phyloP scores from a whole-genome alignment of 2,888 invertebrate genomes.

The Corbicula japonica region DNA sequence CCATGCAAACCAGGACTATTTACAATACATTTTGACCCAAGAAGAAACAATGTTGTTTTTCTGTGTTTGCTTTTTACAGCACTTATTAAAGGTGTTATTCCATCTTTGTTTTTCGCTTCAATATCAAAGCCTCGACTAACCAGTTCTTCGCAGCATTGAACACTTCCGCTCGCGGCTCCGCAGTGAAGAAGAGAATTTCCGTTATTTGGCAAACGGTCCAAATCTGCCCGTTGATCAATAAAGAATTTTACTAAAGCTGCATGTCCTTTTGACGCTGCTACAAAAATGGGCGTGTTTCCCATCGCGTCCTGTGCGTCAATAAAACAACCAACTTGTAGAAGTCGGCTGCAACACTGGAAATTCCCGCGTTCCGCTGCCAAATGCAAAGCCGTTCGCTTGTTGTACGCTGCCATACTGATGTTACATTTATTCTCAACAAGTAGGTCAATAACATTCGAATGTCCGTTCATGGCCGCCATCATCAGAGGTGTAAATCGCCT shows the following conservation, averaged over 20 bases:
- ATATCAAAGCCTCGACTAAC: conserved; percentile 73
- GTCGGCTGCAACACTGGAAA: conserved; percentile 72
- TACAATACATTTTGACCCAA: conserved; percentile 78
- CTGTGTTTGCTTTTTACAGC: conserved; percentile 79
- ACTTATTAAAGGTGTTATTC: conserved; percentile 80
- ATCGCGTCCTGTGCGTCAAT: conserved; percentile 81
- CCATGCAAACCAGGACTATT: conserved; percentile 77
- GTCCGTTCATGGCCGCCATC: conserved; percentile 84
- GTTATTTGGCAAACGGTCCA: conserved; percentile 74
- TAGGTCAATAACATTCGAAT: conserved; percentile 75
- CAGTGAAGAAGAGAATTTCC: conserved; percentile 80
- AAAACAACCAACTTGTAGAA: conserved; percentile 76
- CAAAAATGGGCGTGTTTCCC: conserved; percentile 82
- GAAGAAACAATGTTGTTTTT: conserved; percentile 72
- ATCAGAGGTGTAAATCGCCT: conserved; percentile 84
- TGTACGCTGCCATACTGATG: conserved; percentile 81
- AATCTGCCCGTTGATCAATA: conserved; percentile 77
- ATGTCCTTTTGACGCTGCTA: conserved; percentile 82
- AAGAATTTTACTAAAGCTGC: conserved; percentile 76
- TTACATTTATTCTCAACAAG: conserved; percentile 80
- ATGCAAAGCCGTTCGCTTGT: conserved; percentile 81
- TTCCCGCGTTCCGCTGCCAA: conserved; percentile 81
- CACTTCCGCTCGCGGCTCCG: conserved; percentile 81
- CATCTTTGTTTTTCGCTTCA: conserved; percentile 78
- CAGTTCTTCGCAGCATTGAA: conserved; percentile 77